Evolutionary conservation across 2,888 invertebrate genomes (phyloP), one percentile per base, ranked within the genome.

Genomic region (Euzetes globulus): DNA sequence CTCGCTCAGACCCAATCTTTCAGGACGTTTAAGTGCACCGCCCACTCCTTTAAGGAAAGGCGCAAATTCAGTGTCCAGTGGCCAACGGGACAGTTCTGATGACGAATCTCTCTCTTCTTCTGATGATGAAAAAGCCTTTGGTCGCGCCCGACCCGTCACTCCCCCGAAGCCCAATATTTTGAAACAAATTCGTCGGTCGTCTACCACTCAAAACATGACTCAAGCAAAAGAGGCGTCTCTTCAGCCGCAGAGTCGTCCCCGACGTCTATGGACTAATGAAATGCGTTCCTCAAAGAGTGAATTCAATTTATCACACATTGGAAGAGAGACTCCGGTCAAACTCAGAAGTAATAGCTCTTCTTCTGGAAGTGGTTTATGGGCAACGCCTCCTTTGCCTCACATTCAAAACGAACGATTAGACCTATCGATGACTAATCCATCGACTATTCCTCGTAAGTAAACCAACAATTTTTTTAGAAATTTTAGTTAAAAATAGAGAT

Each of bases 281-380:
- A 60, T 77, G 71, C 60, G 77, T 27, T 77, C 77, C 17, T 63
- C 77, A 7, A 77, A 77, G 60, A 77, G 77, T 72, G 77, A 77
- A 65, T 76, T 74, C 58, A 76, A 77, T 70, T 47, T 77, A 17
- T 22, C 71, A 9, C 29, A 47, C 22, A 71, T 71, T 37, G 76
- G 75, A 25, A 58, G 72, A 19, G 75, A 75, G n/a, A 58, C 72
- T 13, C 72, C 75, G 1, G 27, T 72, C 11, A 73, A 33, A 25
- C 47, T 50, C 9, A 37, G 75, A 17, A 55, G 33, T 50, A 72
- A 72, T n/a, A 73, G 72, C 22, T 50, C 29, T 60, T 60, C 75
- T n/a, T 33, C 76, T 1, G 60, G 68, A 15, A 55, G 58, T 41
- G 52, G 72, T 27, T 33, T 75, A 9, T 75, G 75, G 75, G 41